phyloP scores from a whole-genome alignment of 2,888 invertebrate species.

The Rhabditoides inermis region DNA sequence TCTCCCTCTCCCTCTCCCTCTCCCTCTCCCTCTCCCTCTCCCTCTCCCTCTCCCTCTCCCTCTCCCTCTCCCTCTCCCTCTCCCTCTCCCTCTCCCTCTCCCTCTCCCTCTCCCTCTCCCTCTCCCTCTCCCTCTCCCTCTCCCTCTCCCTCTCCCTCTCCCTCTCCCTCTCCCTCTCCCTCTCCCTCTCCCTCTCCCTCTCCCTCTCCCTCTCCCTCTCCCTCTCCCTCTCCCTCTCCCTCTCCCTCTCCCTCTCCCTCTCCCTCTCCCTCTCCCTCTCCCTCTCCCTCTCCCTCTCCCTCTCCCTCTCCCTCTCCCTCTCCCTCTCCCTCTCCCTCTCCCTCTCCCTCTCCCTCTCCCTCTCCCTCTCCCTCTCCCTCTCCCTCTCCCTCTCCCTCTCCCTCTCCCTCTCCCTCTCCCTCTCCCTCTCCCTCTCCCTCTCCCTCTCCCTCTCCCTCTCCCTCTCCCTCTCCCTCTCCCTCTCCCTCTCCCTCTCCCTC shows the following conservation, averaged over 20 bases:
- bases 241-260: not conserved
- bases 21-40: not conserved
- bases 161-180: not conserved
- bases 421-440: not conserved
- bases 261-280: not conserved
- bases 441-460: not conserved
- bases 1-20: slow-evolving; percentile 1
- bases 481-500: not conserved
- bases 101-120: not conserved
- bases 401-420: not conserved
- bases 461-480: not conserved
- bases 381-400: not conserved
- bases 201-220: not conserved
- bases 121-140: not conserved
- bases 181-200: not conserved
- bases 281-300: slow-evolving; percentile 3
- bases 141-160: not conserved
- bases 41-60: not conserved
- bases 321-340: slow-evolving; percentile 4
- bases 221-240: not conserved
- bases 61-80: not conserved
- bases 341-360: slow-evolving; percentile 4
- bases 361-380: not conserved
- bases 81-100: not conserved
- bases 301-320: slow-evolving; percentile 2